Evolutionary conservation across 2,888 invertebrate genomes (phyloP).

Genomic region (Himalopsyche japonica): DNA sequence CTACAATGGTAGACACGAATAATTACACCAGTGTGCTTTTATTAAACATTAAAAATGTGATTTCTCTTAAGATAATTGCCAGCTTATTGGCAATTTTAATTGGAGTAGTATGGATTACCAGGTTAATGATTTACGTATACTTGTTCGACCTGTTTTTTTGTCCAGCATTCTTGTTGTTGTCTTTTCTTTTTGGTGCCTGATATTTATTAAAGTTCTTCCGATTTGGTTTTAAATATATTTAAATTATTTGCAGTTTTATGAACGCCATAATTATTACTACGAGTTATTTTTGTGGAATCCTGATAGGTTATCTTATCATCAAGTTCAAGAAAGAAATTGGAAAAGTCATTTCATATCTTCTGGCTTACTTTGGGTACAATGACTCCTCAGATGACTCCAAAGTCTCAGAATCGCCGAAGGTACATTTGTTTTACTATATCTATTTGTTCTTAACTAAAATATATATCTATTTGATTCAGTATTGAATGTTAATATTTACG

Average conservation of each 20-base stretch:
- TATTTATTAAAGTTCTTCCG: background rate
- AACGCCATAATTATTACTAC: conserved; percentile 48
- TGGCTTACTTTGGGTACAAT: conserved; percentile 17
- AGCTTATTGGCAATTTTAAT: conserved; percentile 21
- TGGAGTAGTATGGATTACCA: conserved; percentile 27
- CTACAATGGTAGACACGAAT: conserved; percentile 32
- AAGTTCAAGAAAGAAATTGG: conserved; percentile 44
- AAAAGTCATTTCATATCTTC: conserved; percentile 5
- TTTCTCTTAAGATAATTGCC: background rate
- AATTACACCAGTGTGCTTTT: conserved; percentile 9
- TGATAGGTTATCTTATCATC: conserved; percentile 49
- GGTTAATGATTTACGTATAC: conserved; percentile 27
- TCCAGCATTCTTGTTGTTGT: background rate
- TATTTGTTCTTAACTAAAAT: background rate
- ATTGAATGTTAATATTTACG: background rate
- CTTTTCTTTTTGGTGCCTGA: background rate
- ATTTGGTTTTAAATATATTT: conserved; percentile 7
- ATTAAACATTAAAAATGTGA: background rate
- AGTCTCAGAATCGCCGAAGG: conserved; percentile 21
- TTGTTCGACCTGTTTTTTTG: conserved; percentile 23
- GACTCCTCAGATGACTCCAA: background rate
- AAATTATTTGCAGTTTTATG: conserved; percentile 46
- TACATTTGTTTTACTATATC: conserved; percentile 2
- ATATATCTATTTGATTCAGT: background rate
- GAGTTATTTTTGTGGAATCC: conserved; percentile 50